These are phyloP conservation scores for Zaprionus vittiger DNA, from an alignment of 1,140 invertebrate genomes.

Conservation along the genomic window DNA sequence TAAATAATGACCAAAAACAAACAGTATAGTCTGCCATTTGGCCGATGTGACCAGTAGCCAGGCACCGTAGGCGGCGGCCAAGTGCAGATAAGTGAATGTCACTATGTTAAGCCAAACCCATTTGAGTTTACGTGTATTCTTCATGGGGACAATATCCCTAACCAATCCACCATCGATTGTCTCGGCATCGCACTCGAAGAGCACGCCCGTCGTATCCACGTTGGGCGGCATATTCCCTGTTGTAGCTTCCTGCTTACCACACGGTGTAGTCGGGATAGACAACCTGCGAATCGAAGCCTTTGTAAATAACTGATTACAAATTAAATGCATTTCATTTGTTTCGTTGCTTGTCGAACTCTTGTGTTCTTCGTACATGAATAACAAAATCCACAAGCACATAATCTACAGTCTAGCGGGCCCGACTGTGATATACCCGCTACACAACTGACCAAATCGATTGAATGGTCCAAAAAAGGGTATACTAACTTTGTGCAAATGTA, in stretches of 20 bases:
- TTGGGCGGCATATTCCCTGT: constrained; percentile 81
- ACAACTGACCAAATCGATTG: too few relatives aligned
- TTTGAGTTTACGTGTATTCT: constrained; percentile 85
- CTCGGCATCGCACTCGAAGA: constrained; percentile 88
- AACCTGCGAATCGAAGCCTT: constrained; percentile 29
- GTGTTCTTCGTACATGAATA: constrained; percentile 35
- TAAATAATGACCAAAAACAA: constrained; percentile 90
- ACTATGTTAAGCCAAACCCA: constrained; percentile 98
- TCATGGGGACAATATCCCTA: constrained; percentile 82
- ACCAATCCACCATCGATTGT: constrained; percentile 86
- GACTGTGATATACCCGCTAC: too few relatives aligned
- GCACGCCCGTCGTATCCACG: constrained; percentile 85
- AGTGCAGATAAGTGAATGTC: constrained; percentile 93
- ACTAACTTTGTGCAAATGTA: too few relatives aligned
- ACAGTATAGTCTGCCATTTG: constrained; percentile 90
- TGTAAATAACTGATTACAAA: too few relatives aligned
- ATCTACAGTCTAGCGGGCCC: too few relatives aligned
- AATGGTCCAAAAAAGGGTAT: too few relatives aligned
- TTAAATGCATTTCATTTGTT: constrained; percentile 67
- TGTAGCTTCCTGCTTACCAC: constrained; percentile 21
- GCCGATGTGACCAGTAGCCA: constrained; percentile 92
- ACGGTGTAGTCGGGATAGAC: background rate
- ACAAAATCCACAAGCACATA: background rate
- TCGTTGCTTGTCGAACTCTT: constrained; percentile 15
- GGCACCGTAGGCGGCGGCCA: constrained; percentile 93